These are phyloP conservation scores for Glossophaga mutica DNA, from an alignment of 2,797 vertebrate species.

Conservation along the genomic window DNA sequence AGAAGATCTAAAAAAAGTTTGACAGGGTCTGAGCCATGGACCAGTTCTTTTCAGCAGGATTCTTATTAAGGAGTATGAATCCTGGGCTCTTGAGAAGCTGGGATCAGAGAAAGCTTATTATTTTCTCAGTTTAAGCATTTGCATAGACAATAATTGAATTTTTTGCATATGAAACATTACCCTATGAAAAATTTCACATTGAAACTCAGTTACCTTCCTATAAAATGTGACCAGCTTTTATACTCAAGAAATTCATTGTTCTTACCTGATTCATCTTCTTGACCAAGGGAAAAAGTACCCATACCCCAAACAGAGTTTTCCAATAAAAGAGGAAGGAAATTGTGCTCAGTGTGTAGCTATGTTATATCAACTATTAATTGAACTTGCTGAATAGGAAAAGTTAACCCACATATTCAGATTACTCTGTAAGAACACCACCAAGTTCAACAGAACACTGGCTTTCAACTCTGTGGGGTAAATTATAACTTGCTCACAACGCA, in stretches of 20 bases:
- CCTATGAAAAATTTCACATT: background rate
- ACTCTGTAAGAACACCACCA: background rate
- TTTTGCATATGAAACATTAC: background rate
- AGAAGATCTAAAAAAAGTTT: background rate
- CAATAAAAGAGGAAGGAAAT: background rate
- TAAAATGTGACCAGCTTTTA: background rate
- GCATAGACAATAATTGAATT: background rate
- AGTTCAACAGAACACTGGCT: background rate
- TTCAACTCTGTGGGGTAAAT: background rate
- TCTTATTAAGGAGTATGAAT: background rate
- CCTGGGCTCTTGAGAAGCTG: background rate
- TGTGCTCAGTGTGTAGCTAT: background rate
- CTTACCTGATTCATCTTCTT: background rate
- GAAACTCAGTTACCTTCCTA: background rate
- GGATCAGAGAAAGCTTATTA: background rate
- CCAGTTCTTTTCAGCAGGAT: background rate
- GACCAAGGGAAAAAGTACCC: background rate
- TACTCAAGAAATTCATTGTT: background rate
- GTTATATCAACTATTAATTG: background rate
- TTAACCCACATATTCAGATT: background rate
- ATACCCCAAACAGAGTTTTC: background rate
- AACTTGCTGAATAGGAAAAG: background rate
- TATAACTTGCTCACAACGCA: background rate
- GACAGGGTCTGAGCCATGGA: background rate
- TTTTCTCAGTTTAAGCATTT: background rate